Conservation (phyloP, 2,888 invertebrate genomes). For the Eristalinus sepulchralis region DNA sequence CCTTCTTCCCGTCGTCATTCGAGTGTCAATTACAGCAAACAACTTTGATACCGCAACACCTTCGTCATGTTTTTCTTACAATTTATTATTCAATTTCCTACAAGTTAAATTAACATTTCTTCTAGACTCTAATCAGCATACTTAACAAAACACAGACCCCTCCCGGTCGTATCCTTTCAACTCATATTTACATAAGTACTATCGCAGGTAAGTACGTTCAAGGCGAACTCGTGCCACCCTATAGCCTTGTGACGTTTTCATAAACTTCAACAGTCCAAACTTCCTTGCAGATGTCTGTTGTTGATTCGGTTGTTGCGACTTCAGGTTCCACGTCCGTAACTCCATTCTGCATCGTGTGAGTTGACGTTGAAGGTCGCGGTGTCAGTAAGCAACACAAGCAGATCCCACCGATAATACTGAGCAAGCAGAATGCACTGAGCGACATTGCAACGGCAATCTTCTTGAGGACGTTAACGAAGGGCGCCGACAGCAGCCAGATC, state of each 20-base stretch:
- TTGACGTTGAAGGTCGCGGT: conserved; percentile 62
- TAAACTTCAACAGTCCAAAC: conserved; percentile 62
- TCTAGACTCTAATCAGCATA: not conserved
- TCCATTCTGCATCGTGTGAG: conserved; percentile 18
- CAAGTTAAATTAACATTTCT: not conserved
- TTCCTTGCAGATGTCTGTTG: conserved; percentile 32
- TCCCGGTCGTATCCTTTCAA: not conserved
- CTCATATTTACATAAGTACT: conserved; percentile 4
- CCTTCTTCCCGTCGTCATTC: not conserved
- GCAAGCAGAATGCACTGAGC: conserved; percentile 77
- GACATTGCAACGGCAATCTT: conserved; percentile 78
- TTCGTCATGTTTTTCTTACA: not conserved
- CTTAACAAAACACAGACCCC: not conserved
- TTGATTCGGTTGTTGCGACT: conserved; percentile 7
- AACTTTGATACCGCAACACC: not conserved
- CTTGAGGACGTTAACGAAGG: conserved; percentile 79
- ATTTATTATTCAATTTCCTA: not conserved
- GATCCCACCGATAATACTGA: conserved; percentile 79
- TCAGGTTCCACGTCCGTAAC: conserved; percentile 30
- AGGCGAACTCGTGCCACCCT: not conserved
- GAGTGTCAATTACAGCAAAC: not conserved
- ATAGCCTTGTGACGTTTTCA: conserved; percentile 37
- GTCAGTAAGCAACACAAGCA: conserved; percentile 77
- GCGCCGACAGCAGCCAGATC: conserved; percentile 79
- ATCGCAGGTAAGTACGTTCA: conserved; percentile 2